Evolutionary conservation across 2,797 vertebrate species (phyloP).

Genomic region (Rhinella marina): DNA sequence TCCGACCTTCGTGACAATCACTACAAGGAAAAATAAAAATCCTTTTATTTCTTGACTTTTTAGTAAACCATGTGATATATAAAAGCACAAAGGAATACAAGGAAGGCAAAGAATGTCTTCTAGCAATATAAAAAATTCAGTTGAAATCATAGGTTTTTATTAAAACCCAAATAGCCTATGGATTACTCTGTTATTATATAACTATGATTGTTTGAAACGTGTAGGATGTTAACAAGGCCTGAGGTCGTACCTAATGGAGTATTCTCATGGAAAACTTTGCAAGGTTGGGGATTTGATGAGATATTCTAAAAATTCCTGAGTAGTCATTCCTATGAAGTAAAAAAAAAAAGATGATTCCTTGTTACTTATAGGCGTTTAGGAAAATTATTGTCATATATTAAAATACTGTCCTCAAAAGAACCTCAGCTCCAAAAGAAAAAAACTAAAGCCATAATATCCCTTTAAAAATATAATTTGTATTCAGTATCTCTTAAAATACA

Average conservation of each 20-base stretch:
- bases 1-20: background rate
- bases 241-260: background rate
- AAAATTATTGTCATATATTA: background rate
- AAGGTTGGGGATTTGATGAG: background rate
- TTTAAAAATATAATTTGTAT: too few species aligned
- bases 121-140: conserved; percentile 29
- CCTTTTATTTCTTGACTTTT: background rate
- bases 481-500: too few species aligned
- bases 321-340: background rate
- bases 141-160: conserved; percentile 16
- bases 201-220: conserved; percentile 1
- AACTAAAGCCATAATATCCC: too few species aligned
- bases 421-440: too few species aligned
- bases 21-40: conserved; percentile 29
- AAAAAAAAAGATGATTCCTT: background rate
- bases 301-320: background rate
- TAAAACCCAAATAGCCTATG: background rate
- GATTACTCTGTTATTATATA: background rate
- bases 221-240: conserved; percentile 1
- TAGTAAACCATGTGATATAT: conserved; percentile 3
- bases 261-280: background rate
- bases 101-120: background rate
- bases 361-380: background rate
- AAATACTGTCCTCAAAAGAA: background rate
- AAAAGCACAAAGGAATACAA: background rate